These are phyloP conservation scores for Gymnarchus niloticus DNA, from an alignment of 2,113 vertebrate species.

Conservation along the genomic window DNA sequence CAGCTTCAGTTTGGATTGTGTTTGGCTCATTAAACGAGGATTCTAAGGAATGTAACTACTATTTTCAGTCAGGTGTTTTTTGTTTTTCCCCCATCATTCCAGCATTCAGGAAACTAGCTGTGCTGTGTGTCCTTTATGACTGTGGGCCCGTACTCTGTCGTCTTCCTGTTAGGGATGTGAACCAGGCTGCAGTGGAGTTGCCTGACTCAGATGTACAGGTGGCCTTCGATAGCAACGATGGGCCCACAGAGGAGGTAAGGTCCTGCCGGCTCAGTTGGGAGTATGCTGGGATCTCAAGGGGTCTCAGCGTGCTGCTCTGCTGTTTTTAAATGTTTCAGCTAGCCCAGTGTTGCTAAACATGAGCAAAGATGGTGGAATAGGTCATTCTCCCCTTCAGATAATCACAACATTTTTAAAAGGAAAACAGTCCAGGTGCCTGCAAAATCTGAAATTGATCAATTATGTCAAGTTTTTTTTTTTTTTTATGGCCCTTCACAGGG, in stretches of 20 bases:
- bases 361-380: no score
- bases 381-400: no score
- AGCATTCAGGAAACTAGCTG: neutral
- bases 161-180: constrained; percentile 46
- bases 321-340: neutral
- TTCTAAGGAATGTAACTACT: no score
- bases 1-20: no score
- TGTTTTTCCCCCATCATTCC: neutral
- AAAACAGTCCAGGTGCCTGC: neutral
- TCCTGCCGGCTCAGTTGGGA: neutral
- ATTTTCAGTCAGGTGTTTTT: no score
- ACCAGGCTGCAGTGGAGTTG: constrained; percentile 50
- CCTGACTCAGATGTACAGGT: constrained; percentile 33
- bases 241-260: constrained; percentile 56
- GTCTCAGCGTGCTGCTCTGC: neutral
- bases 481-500: neutral
- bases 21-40: no score
- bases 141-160: neutral
- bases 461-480: neutral
- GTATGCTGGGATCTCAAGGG: no score
- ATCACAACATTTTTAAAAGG: neutral
- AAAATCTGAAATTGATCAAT: neutral
- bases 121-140: neutral
- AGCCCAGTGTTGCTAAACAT: neutral
- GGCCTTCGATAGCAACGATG: constrained; percentile 45